These are phyloP conservation scores for Plebejus argus DNA, from an alignment of 2,888 invertebrate species.

Conservation along the genomic window DNA sequence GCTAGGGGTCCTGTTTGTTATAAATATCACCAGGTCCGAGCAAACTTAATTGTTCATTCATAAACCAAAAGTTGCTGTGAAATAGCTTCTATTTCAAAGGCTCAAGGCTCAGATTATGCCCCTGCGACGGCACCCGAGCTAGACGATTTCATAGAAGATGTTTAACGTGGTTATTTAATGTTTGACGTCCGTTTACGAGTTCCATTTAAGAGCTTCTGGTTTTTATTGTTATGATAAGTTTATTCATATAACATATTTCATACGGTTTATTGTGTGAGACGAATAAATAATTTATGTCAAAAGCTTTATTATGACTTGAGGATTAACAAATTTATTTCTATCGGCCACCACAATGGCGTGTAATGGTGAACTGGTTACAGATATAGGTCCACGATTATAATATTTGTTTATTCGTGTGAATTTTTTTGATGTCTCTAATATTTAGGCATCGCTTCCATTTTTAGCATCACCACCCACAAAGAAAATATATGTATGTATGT, in stretches of 20 bases:
- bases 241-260: slow-evolving; percentile 33
- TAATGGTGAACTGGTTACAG: slow-evolving; percentile 10
- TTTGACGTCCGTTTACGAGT: slow-evolving; percentile 39
- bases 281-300: slow-evolving; percentile 30
- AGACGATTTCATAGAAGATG: slow-evolving; percentile 42
- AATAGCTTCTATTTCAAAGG: not conserved
- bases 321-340: slow-evolving; percentile 30
- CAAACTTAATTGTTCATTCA: slow-evolving; percentile 10
- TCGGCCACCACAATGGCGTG: slow-evolving; percentile 2
- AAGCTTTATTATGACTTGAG: slow-evolving; percentile 33
- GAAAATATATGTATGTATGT: no score
- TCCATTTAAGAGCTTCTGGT: slow-evolving; percentile 36
- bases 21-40: slow-evolving; percentile 37
- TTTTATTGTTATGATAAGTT: slow-evolving; percentile 36
- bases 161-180: slow-evolving; percentile 44
- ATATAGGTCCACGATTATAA: not conserved
- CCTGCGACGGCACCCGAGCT: not conserved
- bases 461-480: not conserved
- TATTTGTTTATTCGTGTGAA: not conserved
- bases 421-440: not conserved
- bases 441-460: not conserved
- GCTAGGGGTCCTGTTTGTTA: slow-evolving; percentile 40
- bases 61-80: not conserved
- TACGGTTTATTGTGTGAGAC: slow-evolving; percentile 31
- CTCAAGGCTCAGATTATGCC: not conserved